A percentile compares a stretch with the other conserved stretches of the same genome.
phyloP scores from a whole-genome alignment of 2,113 vertebrate species.

The Shinisaurus crocodilurus region DNA sequence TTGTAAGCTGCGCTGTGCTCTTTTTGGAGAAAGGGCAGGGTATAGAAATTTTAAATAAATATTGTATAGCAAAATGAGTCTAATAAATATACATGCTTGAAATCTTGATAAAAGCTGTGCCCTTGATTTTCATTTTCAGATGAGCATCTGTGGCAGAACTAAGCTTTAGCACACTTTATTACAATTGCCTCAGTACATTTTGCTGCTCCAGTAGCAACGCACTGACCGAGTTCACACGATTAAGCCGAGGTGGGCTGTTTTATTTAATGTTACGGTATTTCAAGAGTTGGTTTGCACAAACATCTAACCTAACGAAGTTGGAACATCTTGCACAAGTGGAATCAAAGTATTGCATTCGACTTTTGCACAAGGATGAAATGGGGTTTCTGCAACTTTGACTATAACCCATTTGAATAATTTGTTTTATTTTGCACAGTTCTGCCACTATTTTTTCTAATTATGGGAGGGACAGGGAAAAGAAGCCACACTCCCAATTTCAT shows the following conservation, averaged over 20 bases:
- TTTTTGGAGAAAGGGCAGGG: no score
- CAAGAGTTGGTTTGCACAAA: no score
- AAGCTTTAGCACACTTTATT: background rate
- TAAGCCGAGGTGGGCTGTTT: no score
- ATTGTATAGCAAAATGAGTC: slow-evolving; percentile 18
- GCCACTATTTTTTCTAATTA: no score
- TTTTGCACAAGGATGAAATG: no score
- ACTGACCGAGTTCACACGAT: no score
- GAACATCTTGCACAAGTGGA: no score
- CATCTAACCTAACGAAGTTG: no score
- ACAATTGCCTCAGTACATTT: background rate
- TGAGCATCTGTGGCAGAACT: background rate
- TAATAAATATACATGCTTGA: slow-evolving; percentile 61
- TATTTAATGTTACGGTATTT: no score
- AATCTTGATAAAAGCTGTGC: slow-evolving; percentile 6
- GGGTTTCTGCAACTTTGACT: no score
- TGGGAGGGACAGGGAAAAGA: background rate
- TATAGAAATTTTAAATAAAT: background rate
- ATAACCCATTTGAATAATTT: background rate
- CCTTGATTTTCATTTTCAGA: slow-evolving; percentile 23
- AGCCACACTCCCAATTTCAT: background rate
- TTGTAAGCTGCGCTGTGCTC: no score
- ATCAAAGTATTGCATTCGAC: no score
- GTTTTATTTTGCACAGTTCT: background rate
- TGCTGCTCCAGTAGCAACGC: background rate